Conservation (phyloP, 2,797 vertebrate genomes). For the Crenichthys baileyi region DNA sequence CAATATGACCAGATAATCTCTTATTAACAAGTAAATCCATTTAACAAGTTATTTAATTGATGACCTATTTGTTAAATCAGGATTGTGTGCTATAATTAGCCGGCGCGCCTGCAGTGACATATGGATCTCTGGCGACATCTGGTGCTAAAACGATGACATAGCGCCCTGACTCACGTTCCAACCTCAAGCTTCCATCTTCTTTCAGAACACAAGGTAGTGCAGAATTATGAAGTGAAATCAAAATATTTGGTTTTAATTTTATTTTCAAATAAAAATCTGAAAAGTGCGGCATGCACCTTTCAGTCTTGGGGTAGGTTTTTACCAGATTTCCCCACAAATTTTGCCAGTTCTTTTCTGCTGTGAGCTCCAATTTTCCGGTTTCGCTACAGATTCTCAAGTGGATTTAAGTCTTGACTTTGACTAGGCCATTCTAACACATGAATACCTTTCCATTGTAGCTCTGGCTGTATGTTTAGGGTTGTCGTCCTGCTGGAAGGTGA, state of each 20-base stretch:
- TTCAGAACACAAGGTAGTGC: too few species aligned
- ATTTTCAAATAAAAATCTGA: background rate
- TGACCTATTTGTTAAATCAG: slow-evolving; percentile 8
- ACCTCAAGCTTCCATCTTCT: background rate
- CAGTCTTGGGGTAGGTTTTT: too few species aligned
- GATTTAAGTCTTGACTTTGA: background rate
- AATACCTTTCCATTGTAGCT: background rate
- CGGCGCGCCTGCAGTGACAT: background rate
- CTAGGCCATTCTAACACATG: background rate
- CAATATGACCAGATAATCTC: background rate
- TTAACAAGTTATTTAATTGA: slow-evolving; percentile 1
- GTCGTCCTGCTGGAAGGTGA: background rate
- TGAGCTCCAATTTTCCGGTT: background rate
- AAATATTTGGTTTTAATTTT: background rate
- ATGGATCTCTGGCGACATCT: slow-evolving; percentile 12
- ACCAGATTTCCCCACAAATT: too few species aligned
- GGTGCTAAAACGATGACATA: background rate
- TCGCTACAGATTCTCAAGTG: background rate
- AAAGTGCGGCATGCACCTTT: background rate
- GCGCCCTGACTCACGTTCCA: background rate
- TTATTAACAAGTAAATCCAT: too few species aligned
- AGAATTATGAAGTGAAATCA: background rate
- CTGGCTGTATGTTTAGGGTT: background rate
- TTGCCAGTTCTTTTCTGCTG: background rate
- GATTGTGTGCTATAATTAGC: background rate